Evolutionary conservation across 2,797 vertebrate genomes (phyloP).

Genomic region (Enteromius thamalakanensis): DNA sequence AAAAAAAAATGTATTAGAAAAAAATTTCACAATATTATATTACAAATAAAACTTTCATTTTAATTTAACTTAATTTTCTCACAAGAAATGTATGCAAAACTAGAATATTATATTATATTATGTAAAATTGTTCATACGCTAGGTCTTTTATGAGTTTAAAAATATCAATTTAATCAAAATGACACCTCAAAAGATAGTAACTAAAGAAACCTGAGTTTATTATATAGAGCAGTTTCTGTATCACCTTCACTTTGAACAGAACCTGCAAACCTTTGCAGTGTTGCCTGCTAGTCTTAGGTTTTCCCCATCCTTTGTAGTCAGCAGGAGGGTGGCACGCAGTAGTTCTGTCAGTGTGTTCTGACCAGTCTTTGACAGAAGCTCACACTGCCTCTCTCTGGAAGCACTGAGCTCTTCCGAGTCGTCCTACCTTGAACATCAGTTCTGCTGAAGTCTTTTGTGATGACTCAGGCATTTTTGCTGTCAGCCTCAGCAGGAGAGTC

Average conservation of each 20-base stretch:
- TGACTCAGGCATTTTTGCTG: conserved; percentile 39
- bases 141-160: neutral
- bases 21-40: neutral
- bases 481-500: conserved; percentile 38
- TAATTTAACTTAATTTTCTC: neutral
- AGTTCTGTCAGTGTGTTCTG: neutral
- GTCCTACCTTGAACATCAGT: neutral
- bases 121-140: too few relatives aligned
- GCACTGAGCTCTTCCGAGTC: conserved; percentile 25
- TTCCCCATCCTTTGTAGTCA: neutral
- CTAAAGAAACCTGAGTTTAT: neutral
- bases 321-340: neutral
- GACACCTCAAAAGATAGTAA: too few relatives aligned
- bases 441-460: conserved; percentile 46
- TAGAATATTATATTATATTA: too few relatives aligned
- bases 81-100: too few relatives aligned
- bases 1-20: too few relatives aligned
- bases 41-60: neutral
- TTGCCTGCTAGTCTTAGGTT: conserved; percentile 6
- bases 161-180: neutral
- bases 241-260: neutral
- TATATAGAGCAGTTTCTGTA: neutral
- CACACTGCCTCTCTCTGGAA: conserved; percentile 16
- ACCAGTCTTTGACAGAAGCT: conserved; percentile 26
- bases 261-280: conserved; percentile 2